phyloP scores from a whole-genome alignment of 2,888 invertebrate species.

The Cordilura impudica region DNA sequence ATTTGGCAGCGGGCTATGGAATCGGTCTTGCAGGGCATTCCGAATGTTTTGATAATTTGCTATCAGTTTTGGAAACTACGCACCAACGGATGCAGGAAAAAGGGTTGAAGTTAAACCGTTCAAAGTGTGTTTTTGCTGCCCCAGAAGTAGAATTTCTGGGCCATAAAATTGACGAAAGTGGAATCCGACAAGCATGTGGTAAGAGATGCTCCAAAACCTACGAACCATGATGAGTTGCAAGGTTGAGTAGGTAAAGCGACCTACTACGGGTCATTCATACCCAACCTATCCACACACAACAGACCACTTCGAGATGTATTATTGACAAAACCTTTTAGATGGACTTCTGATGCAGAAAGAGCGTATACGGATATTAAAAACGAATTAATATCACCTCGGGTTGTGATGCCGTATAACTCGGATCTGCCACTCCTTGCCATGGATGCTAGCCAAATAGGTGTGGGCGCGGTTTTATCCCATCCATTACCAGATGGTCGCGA shows the following conservation, averaged over 20 bases:
- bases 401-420: slow-evolving; percentile 15
- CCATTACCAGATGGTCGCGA: slow-evolving; percentile 9
- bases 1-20: slow-evolving; percentile 2
- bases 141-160: slow-evolving; percentile 36
- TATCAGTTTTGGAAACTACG: background rate
- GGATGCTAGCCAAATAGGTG: slow-evolving; percentile 41
- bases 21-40: slow-evolving; percentile 14
- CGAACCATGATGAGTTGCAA: slow-evolving; percentile 31
- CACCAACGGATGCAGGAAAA: background rate
- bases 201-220: slow-evolving; percentile 14
- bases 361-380: slow-evolving; percentile 9
- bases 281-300: background rate
- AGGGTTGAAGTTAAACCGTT: background rate
- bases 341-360: background rate
- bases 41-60: slow-evolving; percentile 11
- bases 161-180: slow-evolving; percentile 39
- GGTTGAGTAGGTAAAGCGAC: slow-evolving; percentile 29
- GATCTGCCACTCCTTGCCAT: slow-evolving; percentile 30
- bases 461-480: slow-evolving; percentile 46
- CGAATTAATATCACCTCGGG: slow-evolving; percentile 1
- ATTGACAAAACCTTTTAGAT: background rate
- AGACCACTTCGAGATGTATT: slow-evolving; percentile 21
- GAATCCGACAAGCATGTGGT: slow-evolving; percentile 34
- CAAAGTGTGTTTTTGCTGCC: slow-evolving; percentile 41
- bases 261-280: slow-evolving; percentile 18